Conservation (phyloP, 2,888 invertebrate species). For the Aplocera efformata region DNA sequence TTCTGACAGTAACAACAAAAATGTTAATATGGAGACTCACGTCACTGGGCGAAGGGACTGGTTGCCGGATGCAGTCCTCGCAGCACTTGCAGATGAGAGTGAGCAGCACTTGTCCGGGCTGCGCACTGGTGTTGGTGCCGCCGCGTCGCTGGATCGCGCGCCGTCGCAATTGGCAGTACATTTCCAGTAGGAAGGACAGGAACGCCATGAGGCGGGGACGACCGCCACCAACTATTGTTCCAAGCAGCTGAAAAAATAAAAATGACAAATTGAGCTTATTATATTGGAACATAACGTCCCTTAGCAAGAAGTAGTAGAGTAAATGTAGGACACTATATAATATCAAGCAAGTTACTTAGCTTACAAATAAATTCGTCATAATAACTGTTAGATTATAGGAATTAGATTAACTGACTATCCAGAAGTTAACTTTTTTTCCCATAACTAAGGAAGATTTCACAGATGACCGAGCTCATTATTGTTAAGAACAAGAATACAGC, state of each 20-base stretch:
- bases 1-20: too few species aligned
- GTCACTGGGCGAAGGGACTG: conserved; percentile 90
- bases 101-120: conserved; percentile 86
- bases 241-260: conserved; percentile 59
- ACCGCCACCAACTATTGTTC: conserved; percentile 80
- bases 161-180: conserved; percentile 92
- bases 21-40: conserved; percentile 64
- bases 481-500: too few species aligned
- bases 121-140: conserved; percentile 60
- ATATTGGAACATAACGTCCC: too few species aligned
- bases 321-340: too few species aligned
- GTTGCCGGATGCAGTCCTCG: conserved; percentile 91
- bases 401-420: too few species aligned
- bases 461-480: too few species aligned
- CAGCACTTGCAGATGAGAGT: conserved; percentile 94
- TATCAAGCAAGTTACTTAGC: too few species aligned
- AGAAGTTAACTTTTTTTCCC: too few species aligned
- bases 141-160: conserved; percentile 81
- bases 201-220: conserved; percentile 88
- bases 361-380: too few species aligned
- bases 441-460: too few species aligned
- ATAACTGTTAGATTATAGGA: too few species aligned
- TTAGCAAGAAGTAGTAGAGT: too few species aligned
- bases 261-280: conserved; percentile 27
- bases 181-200: conserved; percentile 94